Evolutionary conservation across 2,113 vertebrate genomes (phyloP), one percentile per base, ranked within the genome.

Genomic region (Campylorhamphus procurvoides): DNA sequence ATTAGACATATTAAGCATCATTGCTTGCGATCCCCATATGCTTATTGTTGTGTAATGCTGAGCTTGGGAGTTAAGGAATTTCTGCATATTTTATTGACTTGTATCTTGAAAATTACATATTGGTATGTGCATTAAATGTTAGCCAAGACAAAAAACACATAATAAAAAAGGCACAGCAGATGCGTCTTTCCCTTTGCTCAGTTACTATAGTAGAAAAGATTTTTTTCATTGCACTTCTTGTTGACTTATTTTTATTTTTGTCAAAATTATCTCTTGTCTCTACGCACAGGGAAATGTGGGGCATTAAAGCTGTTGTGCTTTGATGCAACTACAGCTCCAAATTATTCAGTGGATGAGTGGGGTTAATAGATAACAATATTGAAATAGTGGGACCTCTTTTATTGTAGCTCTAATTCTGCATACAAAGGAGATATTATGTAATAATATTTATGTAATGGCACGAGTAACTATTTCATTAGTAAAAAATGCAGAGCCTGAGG

Each of bases 381-480:
- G 90, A 92, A 86, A 77, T 75, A 85, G 59, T 88, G 44, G 53
- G 46, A 63, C 27, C 39, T 81, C 33, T 84, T 62, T 86, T 84
- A 42, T 68, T 94, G 72, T 93, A 86, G 79, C 37, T 93, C 60
- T 81, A 64, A 77, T 94, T 88, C 85, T 90, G 74, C 80, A 44
- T 96, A 94, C 94, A 94, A 96, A 97, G 56, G 86, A 79, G 76
- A 90, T 94, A 86, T 95, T 97, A 96, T 97, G 96, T 96, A 96
- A 94, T 94, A 94, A 93, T 93, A 95, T 95, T 95, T 97, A 97
- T 94, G 84, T 96, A 97, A 95, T 95, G 52, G 71, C 74, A 91
- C 18, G 66, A 75, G 72, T 86, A 96, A 62, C 87, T 84, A 84
- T 94, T 96, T 94, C 93, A 93, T 95, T 91, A 96, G 96, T 93